These are phyloP conservation scores for Mastacembelus armatus DNA, from an alignment of 2,797 vertebrate species.

Conservation along the genomic window DNA sequence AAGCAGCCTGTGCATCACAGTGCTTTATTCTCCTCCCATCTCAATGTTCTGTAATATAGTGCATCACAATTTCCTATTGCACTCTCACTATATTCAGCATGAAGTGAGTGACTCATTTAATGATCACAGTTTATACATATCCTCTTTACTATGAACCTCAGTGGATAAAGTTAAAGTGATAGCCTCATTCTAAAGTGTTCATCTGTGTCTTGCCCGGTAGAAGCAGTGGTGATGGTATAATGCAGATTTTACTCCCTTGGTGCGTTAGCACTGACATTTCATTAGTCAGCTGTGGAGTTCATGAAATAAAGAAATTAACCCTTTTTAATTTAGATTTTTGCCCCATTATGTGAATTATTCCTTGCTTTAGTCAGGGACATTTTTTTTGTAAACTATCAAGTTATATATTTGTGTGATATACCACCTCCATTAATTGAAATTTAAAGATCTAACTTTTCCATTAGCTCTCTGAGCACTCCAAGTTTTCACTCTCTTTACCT, in stretches of 20 bases:
- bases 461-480: slow-evolving; percentile 14
- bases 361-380: neutral
- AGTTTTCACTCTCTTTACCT: slow-evolving; percentile 24
- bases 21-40: slow-evolving; percentile 23
- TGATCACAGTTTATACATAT: slow-evolving; percentile 23
- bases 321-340: neutral
- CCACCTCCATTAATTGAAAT: slow-evolving; percentile 23
- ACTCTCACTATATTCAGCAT: slow-evolving; percentile 28
- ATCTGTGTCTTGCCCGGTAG: slow-evolving; percentile 28
- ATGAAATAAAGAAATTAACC: slow-evolving; percentile 30
- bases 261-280: slow-evolving; percentile 33
- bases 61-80: slow-evolving; percentile 36
- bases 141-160: slow-evolving; percentile 21
- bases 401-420: neutral
- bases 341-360: neutral
- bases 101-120: slow-evolving; percentile 26
- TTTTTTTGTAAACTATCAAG: slow-evolving; percentile 23
- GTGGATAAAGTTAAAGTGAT: slow-evolving; percentile 7
- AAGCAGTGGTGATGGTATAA: slow-evolving; percentile 16
- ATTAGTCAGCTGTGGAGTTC: slow-evolving; percentile 30
- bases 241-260: slow-evolving; percentile 18
- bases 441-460: slow-evolving; percentile 24
- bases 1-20: slow-evolving; percentile 10
- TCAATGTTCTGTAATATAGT: slow-evolving; percentile 33
- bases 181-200: slow-evolving; percentile 27